These are phyloP conservation scores for Peromyscus melanophrys DNA, from an alignment of 2,797 vertebrate species.

Conservation along the genomic window DNA sequence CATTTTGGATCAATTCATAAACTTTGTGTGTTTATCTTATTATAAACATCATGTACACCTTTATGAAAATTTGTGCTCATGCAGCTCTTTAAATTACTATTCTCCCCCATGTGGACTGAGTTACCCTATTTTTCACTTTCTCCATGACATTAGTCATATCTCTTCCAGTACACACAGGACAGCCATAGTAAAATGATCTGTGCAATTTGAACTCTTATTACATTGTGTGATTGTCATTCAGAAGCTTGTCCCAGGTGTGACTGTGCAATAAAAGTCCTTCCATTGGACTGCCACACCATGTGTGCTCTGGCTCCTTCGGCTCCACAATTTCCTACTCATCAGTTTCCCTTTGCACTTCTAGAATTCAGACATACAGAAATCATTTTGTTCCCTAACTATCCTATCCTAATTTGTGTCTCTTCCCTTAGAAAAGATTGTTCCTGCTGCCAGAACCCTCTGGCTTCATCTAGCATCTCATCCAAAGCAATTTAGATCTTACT, in stretches of 20 bases:
- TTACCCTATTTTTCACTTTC: background rate
- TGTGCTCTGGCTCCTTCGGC: background rate
- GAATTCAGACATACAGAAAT: background rate
- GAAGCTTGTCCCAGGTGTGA: background rate
- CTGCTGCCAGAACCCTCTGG: background rate
- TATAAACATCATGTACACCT: background rate
- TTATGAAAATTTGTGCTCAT: background rate
- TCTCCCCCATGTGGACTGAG: background rate
- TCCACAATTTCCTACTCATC: background rate
- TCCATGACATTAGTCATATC: background rate
- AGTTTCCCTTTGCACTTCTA: background rate
- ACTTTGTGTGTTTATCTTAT: background rate
- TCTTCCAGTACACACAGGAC: background rate
- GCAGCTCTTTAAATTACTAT: background rate
- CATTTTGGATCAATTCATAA: background rate
- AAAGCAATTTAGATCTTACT: slow-evolving; percentile 24
- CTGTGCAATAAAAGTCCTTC: background rate
- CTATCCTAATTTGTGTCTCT: background rate
- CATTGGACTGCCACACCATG: background rate
- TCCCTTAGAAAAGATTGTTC: background rate
- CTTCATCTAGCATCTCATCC: background rate
- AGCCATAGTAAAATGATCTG: background rate
- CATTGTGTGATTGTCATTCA: background rate
- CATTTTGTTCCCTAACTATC: background rate
- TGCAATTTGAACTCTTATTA: slow-evolving; percentile 35